Base-by-base conservation (phyloP, 1,140 invertebrate genomes). In the Neotoxoptera formosana region DNA sequence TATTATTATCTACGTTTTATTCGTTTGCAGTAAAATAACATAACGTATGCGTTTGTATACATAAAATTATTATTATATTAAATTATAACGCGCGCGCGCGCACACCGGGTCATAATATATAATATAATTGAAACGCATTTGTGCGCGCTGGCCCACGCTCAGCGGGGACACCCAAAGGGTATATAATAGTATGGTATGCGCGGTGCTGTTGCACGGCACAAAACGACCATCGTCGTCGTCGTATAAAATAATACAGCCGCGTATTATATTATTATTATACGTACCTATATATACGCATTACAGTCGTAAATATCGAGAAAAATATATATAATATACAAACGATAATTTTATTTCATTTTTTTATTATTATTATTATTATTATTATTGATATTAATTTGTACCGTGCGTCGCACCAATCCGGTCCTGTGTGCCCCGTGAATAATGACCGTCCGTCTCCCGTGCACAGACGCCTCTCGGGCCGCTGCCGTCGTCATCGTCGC, bases 111-210 rank as follows among this genome's bases (percentile, higher is more conserved):
- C 90, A 23, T 41, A 41, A 41, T 91, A 91, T 92, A 23, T 41
- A 41, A 41, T 91, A 91, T 92, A 92, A 92, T 92, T 84, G 91
- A 92, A 92, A 92, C 91, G 76, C 91, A 53, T 84, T 92, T 92
- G 76, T 53, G 67, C 76, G 8, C 56, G 36, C 90, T 7, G 30
- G 90, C 90, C 41, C 90, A n/a, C n/a, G 91, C 91, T 86, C 91
- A 93, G 91, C 91, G 76, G 91, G 91, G 91, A 84, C 76, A 92
- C 91, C 91, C 47, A 53, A 92, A 92, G 48, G 81, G 91, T 76
- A 76, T n/a, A 76, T 76, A 76, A 76, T 76, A n/a, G n/a, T 76
- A 76, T 76, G n/a, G 17, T 88, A 17, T 76, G 56, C 23, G 41
- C 67, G 67, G 36, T n/a, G 91, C n/a, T n/a, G n/a, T n/a, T n/a